Base-by-base conservation (phyloP, 2,888 invertebrate species). In the Invenusta paracnida region DNA sequence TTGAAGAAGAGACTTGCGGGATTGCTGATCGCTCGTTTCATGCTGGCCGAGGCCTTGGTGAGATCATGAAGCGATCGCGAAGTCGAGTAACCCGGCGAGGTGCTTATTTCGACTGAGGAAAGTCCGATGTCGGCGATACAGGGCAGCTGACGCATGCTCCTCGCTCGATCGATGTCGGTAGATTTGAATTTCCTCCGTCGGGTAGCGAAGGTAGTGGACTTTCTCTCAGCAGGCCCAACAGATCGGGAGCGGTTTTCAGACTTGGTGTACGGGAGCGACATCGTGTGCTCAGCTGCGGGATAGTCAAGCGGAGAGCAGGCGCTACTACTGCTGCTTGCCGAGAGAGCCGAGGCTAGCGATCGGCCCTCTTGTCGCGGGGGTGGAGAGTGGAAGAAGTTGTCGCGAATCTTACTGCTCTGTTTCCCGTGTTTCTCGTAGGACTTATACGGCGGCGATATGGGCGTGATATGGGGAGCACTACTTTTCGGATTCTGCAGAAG, bases 61-160 rank as follows among this genome's bases (percentile, higher is more conserved):
- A 84, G 84, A 66, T 84, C 84, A 66, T 81, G 30, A 17, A 84
- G 84, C 23, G 84, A 84, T 23, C 30, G 31, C 17, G 84, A 84
- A 1, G 29, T 79, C n/a, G n/a, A n/a, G n/a, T n/a, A n/a, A n/a
- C n/a, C n/a, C n/a, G n/a, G n/a, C n/a, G n/a, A n/a, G n/a, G n/a
- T n/a, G n/a, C n/a, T n/a, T n/a, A n/a, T n/a, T n/a, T n/a, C n/a
- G 82, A 27, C 23, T 13, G 2, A n/a, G 23, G 23, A 83, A 1
- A 83, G 83, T 28, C 25, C 84, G 25, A 25, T 17, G 82, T 84
- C 84, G 0, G n/a, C 23, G 23, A 23, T 83, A n/a, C 29, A 23
- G 83, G n/a, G 27, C 23, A 82, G 31, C 13, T 82, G 30, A 2
- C 31, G 29, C 29, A 29, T 82, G 82, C 29, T 29, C 5, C n/a